These are phyloP conservation scores for Bacillus rossius DNA, from an alignment of 1,140 invertebrate species.

Conservation along the genomic window DNA sequence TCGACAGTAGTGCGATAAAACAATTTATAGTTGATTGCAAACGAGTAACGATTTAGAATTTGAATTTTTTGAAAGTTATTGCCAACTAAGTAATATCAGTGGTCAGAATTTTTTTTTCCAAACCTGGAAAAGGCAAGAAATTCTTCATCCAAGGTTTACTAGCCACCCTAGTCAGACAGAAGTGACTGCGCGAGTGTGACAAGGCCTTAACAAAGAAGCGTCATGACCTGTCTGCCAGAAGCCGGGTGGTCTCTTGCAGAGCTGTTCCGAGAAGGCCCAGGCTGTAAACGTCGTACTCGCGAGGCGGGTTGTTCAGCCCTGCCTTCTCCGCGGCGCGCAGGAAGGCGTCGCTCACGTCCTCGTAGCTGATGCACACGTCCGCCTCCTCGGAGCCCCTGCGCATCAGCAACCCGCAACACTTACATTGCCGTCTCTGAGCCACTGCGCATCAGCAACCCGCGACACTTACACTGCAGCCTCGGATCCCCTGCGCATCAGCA, in stretches of 20 bases:
- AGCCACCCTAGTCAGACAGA: not conserved
- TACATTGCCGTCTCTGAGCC: too few relatives aligned
- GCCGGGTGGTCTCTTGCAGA: not conserved
- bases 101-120: too few relatives aligned
- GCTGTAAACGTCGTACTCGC: not conserved
- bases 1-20: too few relatives aligned
- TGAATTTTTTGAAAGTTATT: too few relatives aligned
- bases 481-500: too few relatives aligned
- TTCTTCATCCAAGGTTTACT: not conserved
- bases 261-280: not conserved
- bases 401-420: too few relatives aligned
- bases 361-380: conserved; percentile 3
- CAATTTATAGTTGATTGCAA: too few relatives aligned
- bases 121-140: not conserved
- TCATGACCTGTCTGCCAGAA: not conserved
- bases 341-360: conserved; percentile 2
- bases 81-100: too few relatives aligned
- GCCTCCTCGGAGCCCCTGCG: not conserved
- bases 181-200: not conserved
- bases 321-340: not conserved
- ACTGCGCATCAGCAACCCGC: too few relatives aligned
- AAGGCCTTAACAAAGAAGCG: not conserved
- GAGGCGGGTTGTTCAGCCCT: not conserved
- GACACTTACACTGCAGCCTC: too few relatives aligned
- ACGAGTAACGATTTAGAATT: too few relatives aligned